These are phyloP conservation scores for Diarsia dahlii DNA, from an alignment of 2,888 invertebrate genomes.

Conservation along the genomic window DNA sequence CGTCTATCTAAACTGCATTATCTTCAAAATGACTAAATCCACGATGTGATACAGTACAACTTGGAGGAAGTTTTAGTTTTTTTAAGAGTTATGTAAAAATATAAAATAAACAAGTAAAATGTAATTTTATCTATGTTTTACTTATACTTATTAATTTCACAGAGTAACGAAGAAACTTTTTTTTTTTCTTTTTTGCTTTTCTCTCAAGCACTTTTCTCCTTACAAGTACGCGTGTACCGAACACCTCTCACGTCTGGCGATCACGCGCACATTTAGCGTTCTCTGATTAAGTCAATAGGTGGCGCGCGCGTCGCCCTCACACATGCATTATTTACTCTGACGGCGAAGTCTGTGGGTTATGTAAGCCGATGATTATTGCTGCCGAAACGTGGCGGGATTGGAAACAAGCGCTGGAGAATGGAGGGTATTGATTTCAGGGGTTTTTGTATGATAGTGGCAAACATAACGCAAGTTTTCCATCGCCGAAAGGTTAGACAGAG, in stretches of 20 bases:
- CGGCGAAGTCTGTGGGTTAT: constrained; percentile 47
- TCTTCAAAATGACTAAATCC: too few relatives aligned
- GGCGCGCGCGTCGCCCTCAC: constrained; percentile 63
- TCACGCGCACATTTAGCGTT: constrained; percentile 68
- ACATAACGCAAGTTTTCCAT: not conserved
- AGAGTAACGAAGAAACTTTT: too few relatives aligned
- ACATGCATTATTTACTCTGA: constrained; percentile 69
- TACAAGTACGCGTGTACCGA: constrained; percentile 64
- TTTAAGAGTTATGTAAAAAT: too few relatives aligned
- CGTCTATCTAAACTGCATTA: too few relatives aligned
- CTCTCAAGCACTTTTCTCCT: constrained; percentile 22
- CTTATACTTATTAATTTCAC: too few relatives aligned
- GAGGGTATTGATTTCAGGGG: constrained; percentile 3
- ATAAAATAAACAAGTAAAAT: too few relatives aligned
- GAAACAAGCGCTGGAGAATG: constrained; percentile 21
- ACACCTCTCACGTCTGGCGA: constrained; percentile 69
- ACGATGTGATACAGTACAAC: too few relatives aligned
- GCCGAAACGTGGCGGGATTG: constrained; percentile 44
- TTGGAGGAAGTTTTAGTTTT: too few relatives aligned
- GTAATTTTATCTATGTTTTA: too few relatives aligned
- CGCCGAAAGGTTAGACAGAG: not conserved
- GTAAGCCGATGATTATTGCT: constrained; percentile 56
- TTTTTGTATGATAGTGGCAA: not conserved
- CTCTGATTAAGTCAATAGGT: constrained; percentile 81
- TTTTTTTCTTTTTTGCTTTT: too few relatives aligned